phyloP scores from a whole-genome alignment of 2,888 invertebrate species.

The Dorcus parallelipipedus region DNA sequence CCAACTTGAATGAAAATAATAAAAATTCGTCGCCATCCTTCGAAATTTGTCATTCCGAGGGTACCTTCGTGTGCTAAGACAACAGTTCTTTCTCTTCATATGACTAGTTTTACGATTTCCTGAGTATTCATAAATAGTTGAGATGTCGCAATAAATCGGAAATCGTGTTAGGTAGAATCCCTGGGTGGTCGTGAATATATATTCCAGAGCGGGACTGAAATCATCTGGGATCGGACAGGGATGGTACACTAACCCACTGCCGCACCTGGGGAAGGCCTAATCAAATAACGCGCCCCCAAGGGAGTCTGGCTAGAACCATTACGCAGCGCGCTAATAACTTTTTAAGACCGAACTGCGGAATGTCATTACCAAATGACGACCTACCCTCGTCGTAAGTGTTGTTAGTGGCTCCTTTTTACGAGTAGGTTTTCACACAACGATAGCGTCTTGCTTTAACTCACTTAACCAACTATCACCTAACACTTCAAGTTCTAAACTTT shows the following conservation, averaged over 20 bases:
- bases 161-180: slow-evolving; percentile 11
- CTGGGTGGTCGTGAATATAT: neutral
- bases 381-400: slow-evolving; percentile 32
- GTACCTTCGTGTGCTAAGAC: no score
- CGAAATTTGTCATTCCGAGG: neutral
- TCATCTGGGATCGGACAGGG: slow-evolving; percentile 14
- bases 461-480: slow-evolving; percentile 17
- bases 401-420: slow-evolving; percentile 36
- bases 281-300: slow-evolving; percentile 34
- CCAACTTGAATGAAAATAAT: no score
- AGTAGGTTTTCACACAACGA: slow-evolving; percentile 27
- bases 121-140: slow-evolving; percentile 7
- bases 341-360: slow-evolving; percentile 39
- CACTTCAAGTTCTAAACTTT: slow-evolving; percentile 26
- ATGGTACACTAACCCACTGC: slow-evolving; percentile 17
- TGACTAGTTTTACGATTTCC: no score
- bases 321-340: slow-evolving; percentile 40
- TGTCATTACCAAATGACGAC: slow-evolving; percentile 42
- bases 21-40: neutral
- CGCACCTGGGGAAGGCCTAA: slow-evolving; percentile 37
- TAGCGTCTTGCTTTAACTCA: slow-evolving; percentile 19
- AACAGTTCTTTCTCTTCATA: no score
- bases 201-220: slow-evolving; percentile 5
- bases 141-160: slow-evolving; percentile 11
- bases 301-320: slow-evolving; percentile 25